These are phyloP conservation scores for Agrotis clavis DNA, from an alignment of 2,888 invertebrate species.

Conservation along the genomic window DNA sequence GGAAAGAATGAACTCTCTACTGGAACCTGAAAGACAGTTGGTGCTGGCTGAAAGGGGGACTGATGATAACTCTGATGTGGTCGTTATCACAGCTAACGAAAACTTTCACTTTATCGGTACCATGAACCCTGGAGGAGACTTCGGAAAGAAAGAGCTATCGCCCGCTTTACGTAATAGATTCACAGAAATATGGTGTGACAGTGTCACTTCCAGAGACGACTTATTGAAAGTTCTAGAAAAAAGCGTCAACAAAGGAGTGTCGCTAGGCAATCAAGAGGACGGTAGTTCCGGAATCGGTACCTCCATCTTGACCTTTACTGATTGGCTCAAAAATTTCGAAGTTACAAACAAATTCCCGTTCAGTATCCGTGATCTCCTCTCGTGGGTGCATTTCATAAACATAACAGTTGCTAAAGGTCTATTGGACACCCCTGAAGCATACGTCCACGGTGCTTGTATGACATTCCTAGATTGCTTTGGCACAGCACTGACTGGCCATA, in stretches of 20 bases:
- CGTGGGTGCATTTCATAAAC: constrained; percentile 98
- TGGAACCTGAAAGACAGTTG: constrained; percentile 97
- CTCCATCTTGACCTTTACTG: constrained; percentile 95
- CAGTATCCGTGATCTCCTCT: constrained; percentile 97
- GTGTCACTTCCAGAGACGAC: constrained; percentile 94
- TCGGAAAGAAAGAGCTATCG: constrained; percentile 99
- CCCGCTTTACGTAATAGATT: constrained; percentile 99
- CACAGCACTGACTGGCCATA: constrained; percentile 94
- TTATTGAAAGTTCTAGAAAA: constrained; percentile 95
- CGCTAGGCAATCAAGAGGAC: constrained; percentile 89
- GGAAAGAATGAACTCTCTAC: constrained; percentile 98
- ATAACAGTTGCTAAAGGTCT: constrained; percentile 84
- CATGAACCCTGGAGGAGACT: constrained; percentile 99
- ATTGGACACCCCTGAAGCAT: constrained; percentile 92
- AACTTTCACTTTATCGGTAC: constrained; percentile 98
- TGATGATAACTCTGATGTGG: constrained; percentile 90
- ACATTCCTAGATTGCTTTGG: constrained; percentile 98
- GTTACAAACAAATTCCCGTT: constrained; percentile 95
- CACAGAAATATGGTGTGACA: constrained; percentile 99
- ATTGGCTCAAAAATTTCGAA: constrained; percentile 94
- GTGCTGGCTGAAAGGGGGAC: constrained; percentile 97
- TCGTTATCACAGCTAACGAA: constrained; percentile 92
- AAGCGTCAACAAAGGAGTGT: constrained; percentile 92
- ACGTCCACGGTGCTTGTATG: constrained; percentile 97
- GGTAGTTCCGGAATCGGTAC: constrained; percentile 92